A percentile compares a stretch with the other conserved stretches of the same genome.
phyloP scores from a whole-genome alignment of 2,797 vertebrate species.

The Danionella dracula region DNA sequence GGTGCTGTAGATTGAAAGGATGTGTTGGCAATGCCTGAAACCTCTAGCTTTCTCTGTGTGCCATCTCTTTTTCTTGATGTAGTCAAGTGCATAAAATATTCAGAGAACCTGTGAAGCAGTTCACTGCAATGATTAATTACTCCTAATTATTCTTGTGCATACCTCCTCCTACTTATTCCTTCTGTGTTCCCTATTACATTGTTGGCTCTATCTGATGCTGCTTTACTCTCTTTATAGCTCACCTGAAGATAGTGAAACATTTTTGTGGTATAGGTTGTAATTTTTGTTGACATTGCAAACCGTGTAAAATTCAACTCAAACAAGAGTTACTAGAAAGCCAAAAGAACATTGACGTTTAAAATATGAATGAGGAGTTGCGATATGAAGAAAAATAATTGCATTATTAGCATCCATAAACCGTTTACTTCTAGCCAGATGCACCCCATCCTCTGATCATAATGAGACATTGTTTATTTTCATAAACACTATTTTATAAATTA shows the following conservation, averaged over 20 bases:
- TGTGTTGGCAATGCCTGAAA: neutral
- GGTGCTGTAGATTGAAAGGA: neutral
- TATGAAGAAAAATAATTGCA: too few species aligned
- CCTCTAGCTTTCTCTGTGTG: neutral
- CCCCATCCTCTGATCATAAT: too few species aligned
- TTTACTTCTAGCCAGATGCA: too few species aligned
- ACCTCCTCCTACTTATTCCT: neutral
- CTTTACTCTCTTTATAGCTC: constrained; percentile 9
- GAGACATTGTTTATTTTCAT: too few species aligned
- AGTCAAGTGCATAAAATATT: constrained; percentile 13
- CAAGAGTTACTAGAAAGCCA: too few species aligned
- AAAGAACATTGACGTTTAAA: too few species aligned
- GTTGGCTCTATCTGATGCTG: neutral
- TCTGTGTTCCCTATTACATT: neutral
- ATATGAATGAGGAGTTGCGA: too few species aligned
- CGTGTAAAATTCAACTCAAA: too few species aligned
- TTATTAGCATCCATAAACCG: too few species aligned
- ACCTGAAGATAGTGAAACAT: constrained; percentile 11
- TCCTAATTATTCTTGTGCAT: neutral
- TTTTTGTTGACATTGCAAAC: too few species aligned
- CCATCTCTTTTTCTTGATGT: neutral
- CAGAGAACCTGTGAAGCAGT: neutral
- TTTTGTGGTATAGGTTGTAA: too few species aligned
- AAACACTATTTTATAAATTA: too few species aligned
- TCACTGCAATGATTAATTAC: neutral